Evolutionary conservation across 2,113 vertebrate genomes (phyloP), one percentile per base, ranked within the genome.

Genomic region (Paramisgurnus dabryanus): DNA sequence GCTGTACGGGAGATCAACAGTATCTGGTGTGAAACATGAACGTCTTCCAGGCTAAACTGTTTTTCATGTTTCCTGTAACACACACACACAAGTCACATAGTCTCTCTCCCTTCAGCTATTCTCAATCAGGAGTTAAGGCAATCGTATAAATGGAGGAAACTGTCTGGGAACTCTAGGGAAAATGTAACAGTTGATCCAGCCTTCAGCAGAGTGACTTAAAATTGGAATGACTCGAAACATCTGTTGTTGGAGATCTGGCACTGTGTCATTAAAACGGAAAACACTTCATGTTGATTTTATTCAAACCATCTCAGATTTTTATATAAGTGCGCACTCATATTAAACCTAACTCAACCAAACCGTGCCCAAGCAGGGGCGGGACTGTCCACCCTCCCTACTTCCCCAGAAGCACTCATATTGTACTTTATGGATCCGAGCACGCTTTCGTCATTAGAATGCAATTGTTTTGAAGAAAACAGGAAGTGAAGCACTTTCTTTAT

Each of bases 21-120:
- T 87, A 87, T 88, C 83, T 57, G 83, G 83, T 86, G 85, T 85
- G 87, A 87, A 89, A 89, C 86, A 85, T 39, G 81, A 87, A 84
- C 71, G 79, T 79, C 79, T 83, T 76, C 70, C 63, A 85, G 83
- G 76, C 53, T 84, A 88, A 87, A 87, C 85, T 75, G 78, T 85
- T 84, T 85, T 89, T 80, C 79, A 73, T 90, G 87, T 91, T 90
- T 87, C 86, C 82, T 83, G 80, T 81, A 80, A 84, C 86, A 63
- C 68, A 68, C 6, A 55, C 73, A 47, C 61, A 67, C 69, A 34
- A 34, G 67, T 49, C 57, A 65, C 66, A 66, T 65, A 17, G 43
- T 27, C 53, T 67, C 68, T 45, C 22, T 67, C 65, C 80, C 5
- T 53, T 76, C 65, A 82, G 85, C 81, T 84, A 82, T 45, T 57